Evolutionary conservation across 2,888 invertebrate species (phyloP).

Genomic region (Linyphia triangularis): DNA sequence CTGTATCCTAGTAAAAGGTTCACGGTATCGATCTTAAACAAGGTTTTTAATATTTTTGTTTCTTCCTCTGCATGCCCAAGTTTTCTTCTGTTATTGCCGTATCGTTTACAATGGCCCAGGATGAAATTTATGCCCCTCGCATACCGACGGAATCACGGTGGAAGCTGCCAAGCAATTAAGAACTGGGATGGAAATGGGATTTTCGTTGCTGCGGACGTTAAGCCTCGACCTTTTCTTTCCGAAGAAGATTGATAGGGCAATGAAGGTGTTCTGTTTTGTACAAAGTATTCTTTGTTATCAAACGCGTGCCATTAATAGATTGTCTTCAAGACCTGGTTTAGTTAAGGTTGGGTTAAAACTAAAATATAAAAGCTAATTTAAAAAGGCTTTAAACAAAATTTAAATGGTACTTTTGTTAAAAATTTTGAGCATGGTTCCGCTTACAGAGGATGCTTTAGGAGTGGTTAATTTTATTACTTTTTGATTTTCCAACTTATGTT

Average conservation of each 20-base stretch:
- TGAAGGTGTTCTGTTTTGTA: background rate
- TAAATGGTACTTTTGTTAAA: too few species aligned
- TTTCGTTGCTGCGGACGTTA: slow-evolving; percentile 30
- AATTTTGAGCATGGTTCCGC: too few species aligned
- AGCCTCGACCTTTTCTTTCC: slow-evolving; percentile 15
- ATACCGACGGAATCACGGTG: background rate
- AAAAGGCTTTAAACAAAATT: too few species aligned
- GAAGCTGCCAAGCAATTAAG: slow-evolving; percentile 54
- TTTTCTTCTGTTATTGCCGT: slow-evolving; percentile 23
- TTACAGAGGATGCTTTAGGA: too few species aligned
- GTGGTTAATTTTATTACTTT: too few species aligned
- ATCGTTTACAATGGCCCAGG: background rate
- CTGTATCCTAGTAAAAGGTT: slow-evolving; percentile 29
- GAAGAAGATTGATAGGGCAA: slow-evolving; percentile 5
- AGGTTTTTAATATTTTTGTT: slow-evolving; percentile 20
- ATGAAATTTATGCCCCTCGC: slow-evolving; percentile 38
- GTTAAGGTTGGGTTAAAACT: background rate
- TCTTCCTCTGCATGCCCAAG: slow-evolving; percentile 9
- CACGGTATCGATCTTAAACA: slow-evolving; percentile 32
- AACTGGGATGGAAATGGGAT: slow-evolving; percentile 7
- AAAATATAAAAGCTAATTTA: background rate
- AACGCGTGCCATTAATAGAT: slow-evolving; percentile 8
- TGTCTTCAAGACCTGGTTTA: background rate
- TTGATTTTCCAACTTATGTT: too few species aligned
- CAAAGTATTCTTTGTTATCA: background rate